Percentiles rank a stretch among this genome's conserved stretches.
phyloP scores from a whole-genome alignment of 23 tunicate genomes.

The Oikopleura vanhoeffeni region DNA sequence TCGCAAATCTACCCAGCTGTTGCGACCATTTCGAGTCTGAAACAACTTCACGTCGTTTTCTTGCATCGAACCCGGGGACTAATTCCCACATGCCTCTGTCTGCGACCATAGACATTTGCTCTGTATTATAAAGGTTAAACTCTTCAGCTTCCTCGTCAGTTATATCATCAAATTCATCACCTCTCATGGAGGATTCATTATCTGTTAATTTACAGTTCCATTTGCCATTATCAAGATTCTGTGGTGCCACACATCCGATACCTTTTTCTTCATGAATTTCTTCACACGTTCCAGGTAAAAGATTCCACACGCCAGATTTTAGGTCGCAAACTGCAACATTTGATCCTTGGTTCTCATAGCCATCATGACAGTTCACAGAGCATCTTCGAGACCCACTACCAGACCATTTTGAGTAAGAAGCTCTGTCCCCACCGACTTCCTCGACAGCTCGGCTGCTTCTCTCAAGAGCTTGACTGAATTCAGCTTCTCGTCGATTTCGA shows the following conservation, averaged over 20 bases:
- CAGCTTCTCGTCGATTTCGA: constrained; percentile 19
- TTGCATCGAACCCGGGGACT: background rate
- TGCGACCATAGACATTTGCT: background rate
- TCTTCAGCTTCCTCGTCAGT: background rate
- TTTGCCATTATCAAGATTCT: background rate
- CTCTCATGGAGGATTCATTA: background rate
- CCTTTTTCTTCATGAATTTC: background rate
- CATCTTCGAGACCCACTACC: background rate
- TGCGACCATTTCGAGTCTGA: background rate
- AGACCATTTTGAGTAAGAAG: background rate
- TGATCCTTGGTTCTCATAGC: background rate
- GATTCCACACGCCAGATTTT: background rate
- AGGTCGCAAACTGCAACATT: background rate
- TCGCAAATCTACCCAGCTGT: background rate
- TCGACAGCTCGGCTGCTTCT: background rate
- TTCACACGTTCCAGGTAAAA: constrained; percentile 4
- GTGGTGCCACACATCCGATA: constrained; percentile 8
- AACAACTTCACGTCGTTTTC: background rate
- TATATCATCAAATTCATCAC: background rate
- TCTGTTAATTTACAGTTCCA: background rate
- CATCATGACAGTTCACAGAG: background rate
- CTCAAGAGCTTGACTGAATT: background rate
- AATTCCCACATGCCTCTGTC: background rate
- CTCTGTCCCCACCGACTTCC: background rate
- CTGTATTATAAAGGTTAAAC: background rate